Evolutionary conservation across 1,140 invertebrate genomes (phyloP), one percentile per base, ranked within the genome.

Genomic region (Drosophila jambulina): DNA sequence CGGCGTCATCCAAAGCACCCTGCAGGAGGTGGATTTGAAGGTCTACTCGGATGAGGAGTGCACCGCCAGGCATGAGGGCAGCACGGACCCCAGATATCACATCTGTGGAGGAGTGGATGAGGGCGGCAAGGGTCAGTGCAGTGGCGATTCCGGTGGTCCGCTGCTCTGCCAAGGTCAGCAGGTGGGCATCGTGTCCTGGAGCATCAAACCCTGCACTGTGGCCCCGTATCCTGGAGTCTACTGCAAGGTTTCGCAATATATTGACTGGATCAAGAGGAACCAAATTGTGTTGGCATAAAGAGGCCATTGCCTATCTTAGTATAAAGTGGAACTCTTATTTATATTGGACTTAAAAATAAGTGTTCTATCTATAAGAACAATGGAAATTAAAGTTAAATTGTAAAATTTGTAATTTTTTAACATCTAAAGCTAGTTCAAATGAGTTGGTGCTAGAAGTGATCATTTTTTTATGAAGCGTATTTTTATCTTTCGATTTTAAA

Each of bases 81-180:
- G 17, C 17, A 90, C 84, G 0, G 46, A 91, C 23, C 69, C 80
- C 7, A 38, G 17, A 0, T 81, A 91, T 8, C 92, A 94, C 49
- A 87, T 94, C 59, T 94, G 93, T 57, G 92, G 91, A 2, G 93
- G 93, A 8, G 81, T 93, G 19, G 80, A 86, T 64, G 93, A 92
- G 46, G 93, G 93, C 3, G 93, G 93, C 23, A 93, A 93, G 75
- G 93, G 93, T 21, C 93, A 93, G 64, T 94, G 93, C 80, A 93
- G 86, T 46, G 93, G 93, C 2, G 93, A 93, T 58, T 93, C 93
- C 0, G 93, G 93, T 15, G 93, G 93, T 12, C 93, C 93, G 0
- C 71, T 94, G 0, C 19, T 93, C 15, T 80, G 79, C 15, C 59
- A 90, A 10, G 88, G 83, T 1, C 32, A 56, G 12, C 92, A 93